Evolutionary conservation across 2,888 invertebrate genomes (phyloP).

Genomic region (Pammene aurita): DNA sequence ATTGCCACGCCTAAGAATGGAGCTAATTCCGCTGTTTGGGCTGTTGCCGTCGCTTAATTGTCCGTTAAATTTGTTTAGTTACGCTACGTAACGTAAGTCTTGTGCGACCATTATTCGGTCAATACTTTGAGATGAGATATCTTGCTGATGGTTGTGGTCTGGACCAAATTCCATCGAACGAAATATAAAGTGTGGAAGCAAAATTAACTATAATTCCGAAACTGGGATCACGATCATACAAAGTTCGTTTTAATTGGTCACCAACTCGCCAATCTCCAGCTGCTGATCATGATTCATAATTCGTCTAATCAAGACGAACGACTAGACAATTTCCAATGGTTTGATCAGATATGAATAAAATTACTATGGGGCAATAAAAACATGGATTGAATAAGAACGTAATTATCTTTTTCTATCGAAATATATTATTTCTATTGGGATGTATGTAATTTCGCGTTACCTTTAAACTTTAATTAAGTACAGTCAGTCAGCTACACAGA

Average conservation of each 20-base stretch:
- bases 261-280: neutral
- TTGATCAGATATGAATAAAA: too few species aligned
- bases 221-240: neutral
- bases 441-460: too few species aligned
- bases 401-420: too few species aligned
- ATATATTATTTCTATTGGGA: too few species aligned
- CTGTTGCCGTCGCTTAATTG: constrained; percentile 6
- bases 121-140: constrained; percentile 3
- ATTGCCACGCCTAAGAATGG: constrained; percentile 16
- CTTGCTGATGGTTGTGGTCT: neutral
- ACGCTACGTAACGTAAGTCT: constrained; percentile 13
- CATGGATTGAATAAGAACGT: too few species aligned
- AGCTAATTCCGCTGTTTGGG: constrained; percentile 1
- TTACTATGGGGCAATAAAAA: too few species aligned
- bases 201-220: neutral
- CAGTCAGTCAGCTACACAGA: too few species aligned
- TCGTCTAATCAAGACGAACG: too few species aligned
- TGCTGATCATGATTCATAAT: neutral
- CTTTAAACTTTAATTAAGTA: too few species aligned
- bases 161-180: neutral
- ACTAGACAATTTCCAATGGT: too few species aligned
- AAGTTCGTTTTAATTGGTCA: neutral
- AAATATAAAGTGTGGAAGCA: too few species aligned
- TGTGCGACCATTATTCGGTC: constrained; percentile 2
- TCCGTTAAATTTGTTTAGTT: constrained; percentile 18